phyloP scores from a whole-genome alignment of 2,888 invertebrate species.

The Herminia tarsipennalis region DNA sequence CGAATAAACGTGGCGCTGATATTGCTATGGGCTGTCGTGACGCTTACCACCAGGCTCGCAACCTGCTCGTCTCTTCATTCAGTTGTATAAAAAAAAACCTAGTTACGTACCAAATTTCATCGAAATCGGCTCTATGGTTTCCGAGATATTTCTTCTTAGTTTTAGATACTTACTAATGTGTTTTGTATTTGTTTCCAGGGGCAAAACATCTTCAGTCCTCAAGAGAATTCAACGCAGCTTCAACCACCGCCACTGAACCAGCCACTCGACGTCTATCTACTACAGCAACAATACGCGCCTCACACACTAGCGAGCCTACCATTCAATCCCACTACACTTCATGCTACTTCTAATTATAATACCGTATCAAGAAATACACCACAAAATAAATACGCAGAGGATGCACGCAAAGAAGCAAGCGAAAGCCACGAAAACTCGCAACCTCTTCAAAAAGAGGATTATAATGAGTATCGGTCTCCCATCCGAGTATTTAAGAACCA shows the following conservation, averaged over 20 bases:
- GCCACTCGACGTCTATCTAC: conserved; percentile 63
- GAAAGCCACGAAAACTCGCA: conserved; percentile 36
- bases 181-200: conserved; percentile 28
- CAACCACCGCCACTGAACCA: conserved; percentile 21
- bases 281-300: conserved; percentile 62
- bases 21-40: too few species aligned
- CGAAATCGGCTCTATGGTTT: too few species aligned
- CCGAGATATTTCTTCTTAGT: too few species aligned
- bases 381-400: conserved; percentile 37
- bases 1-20: too few species aligned
- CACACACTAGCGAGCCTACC: conserved; percentile 18
- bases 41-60: too few species aligned
- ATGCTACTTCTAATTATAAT: conserved; percentile 39
- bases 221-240: conserved; percentile 23
- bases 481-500: conserved; percentile 75
- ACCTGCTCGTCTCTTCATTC: too few species aligned
- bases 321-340: conserved; percentile 45
- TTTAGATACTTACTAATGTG: too few species aligned
- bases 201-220: conserved; percentile 12
- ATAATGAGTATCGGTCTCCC: conserved; percentile 51
- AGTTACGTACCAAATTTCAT: too few species aligned
- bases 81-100: too few species aligned
- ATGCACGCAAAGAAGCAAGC: conserved; percentile 5
- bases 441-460: conserved; percentile 59
- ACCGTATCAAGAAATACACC: conserved; percentile 29